Conservation (phyloP, 2,797 vertebrate species). For the Poecile montanus region DNA sequence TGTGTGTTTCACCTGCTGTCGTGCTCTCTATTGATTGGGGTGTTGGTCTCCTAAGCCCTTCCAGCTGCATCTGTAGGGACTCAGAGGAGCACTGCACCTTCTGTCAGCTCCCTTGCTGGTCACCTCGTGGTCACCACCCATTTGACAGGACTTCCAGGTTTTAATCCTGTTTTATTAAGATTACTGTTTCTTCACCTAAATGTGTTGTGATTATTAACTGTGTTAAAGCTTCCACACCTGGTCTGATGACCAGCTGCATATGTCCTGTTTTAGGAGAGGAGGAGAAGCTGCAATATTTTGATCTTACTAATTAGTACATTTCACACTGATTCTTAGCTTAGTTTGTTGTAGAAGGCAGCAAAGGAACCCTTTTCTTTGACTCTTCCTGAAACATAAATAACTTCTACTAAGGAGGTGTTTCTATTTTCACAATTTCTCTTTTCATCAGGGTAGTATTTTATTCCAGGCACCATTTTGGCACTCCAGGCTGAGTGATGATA, state of each 20-base stretch:
- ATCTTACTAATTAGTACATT: slow-evolving; percentile 22
- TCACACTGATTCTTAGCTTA: background rate
- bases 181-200: background rate
- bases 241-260: background rate
- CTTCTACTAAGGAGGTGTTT: slow-evolving; percentile 21
- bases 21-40: background rate
- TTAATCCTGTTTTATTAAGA: background rate
- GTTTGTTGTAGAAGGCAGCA: background rate
- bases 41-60: background rate
- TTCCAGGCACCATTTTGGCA: slow-evolving; percentile 52
- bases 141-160: background rate
- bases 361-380: background rate
- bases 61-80: fast-evolving
- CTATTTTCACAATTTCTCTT: slow-evolving; percentile 26
- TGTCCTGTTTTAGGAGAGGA: background rate
- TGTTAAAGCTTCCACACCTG: background rate
- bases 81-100: background rate
- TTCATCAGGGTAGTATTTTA: slow-evolving; percentile 44
- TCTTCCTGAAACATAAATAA: slow-evolving; percentile 21
- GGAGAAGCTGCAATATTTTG: background rate
- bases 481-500: slow-evolving; percentile 44
- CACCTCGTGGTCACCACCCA: background rate
- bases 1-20: background rate
- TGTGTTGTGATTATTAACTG: background rate
- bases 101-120: background rate